A percentile compares a stretch with the other conserved stretches of the same genome.
phyloP scores from a whole-genome alignment of 2,888 invertebrate species.

The Galerucella calmariensis region DNA sequence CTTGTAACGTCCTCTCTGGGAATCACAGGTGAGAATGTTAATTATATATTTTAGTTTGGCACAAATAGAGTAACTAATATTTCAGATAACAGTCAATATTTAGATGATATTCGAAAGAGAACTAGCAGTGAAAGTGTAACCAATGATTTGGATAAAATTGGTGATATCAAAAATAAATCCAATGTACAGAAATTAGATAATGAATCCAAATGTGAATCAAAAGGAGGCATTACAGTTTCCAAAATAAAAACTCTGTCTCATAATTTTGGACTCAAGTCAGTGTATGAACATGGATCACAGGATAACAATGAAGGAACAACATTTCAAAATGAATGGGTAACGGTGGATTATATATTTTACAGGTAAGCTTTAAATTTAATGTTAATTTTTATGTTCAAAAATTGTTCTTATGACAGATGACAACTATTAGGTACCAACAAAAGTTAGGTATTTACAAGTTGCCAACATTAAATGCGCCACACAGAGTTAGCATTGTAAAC shows the following conservation, averaged over 20 bases:
- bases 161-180: background rate
- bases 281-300: conserved; percentile 71
- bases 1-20: conserved; percentile 61
- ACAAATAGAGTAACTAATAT: conserved; percentile 1
- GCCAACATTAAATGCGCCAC: no score
- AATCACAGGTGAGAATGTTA: conserved; percentile 64
- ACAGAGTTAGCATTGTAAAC: no score
- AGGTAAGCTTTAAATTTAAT: conserved; percentile 64
- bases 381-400: no score
- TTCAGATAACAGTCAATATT: conserved; percentile 61
- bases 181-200: background rate
- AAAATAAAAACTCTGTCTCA: conserved; percentile 68
- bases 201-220: background rate
- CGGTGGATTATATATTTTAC: conserved; percentile 94
- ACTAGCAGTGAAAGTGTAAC: conserved; percentile 50
- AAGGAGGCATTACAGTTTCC: background rate
- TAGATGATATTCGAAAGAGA: conserved; percentile 51
- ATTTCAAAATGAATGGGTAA: conserved; percentile 78
- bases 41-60: no score
- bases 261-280: conserved; percentile 74
- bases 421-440: no score
- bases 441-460: no score
- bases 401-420: no score
- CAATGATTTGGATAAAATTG: conserved; percentile 56
- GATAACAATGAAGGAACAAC: conserved; percentile 76